Base-by-base conservation (phyloP, 2,113 vertebrate genomes). In the Chroicocephalus ridibundus region DNA sequence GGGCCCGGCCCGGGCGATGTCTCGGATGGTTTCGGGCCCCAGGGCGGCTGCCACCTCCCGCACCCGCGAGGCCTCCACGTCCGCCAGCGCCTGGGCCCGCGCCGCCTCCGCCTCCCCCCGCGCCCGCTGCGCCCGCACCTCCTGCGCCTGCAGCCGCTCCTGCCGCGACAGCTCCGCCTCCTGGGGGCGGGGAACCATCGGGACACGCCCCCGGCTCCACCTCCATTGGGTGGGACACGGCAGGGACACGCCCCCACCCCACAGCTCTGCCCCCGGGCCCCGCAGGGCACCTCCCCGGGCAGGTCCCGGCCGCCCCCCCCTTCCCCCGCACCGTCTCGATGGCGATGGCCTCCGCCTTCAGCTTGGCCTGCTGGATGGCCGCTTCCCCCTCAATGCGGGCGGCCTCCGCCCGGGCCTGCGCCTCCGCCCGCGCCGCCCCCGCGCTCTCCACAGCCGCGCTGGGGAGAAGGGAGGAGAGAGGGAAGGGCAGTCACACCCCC, bases 361-460 rank as follows among this genome's bases (percentile, higher is more conserved):
- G 98, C 68, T 97, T 99, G 97, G 99, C 99, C 96, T 99, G 99
- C 6, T 97, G 95, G 40, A 99, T 98, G 0, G 99, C 98, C 0
- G 99, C 99, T 87, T 99, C 98, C 0, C 99, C 99, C 74, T 99
- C 98, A 17, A 99, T 99, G 51, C 98, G 98, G 1, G 98, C 98
- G 0, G 99, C 98, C 93, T 99, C 99, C 0, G 98, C 98, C 0
- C 98, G 97, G 7, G 99, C 99, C 97, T 98, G 98, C 0, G 99
- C 99, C 82, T 99, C 99, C 0, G 99, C 99, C 87, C 98, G 99
- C 2, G 99, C 99, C 0, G 98, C 98, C 9, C 99, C 99, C 0
- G 99, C 99, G 22, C 99, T 99, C 97, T 99, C 99, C 94, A 99
- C 99, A 0, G 98, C 98, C 5, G 97, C 98, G 42, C 99, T 99